Conservation (phyloP, 1,140 invertebrate species). For the Macrosteles quadrilineatus region DNA sequence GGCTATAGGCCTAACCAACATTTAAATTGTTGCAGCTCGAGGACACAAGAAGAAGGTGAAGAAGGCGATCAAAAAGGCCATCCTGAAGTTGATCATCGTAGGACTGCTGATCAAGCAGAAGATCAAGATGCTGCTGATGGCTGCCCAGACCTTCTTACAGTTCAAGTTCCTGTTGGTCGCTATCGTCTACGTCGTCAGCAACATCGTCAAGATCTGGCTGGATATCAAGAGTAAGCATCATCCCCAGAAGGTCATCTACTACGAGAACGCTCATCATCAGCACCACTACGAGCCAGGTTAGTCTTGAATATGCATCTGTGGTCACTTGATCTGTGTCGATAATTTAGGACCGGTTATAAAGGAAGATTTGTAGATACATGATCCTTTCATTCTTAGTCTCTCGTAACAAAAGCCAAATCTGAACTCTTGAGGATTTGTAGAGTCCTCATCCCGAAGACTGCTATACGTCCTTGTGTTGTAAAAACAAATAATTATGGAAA, state of each 20-base stretch:
- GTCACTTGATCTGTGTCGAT: too few species aligned
- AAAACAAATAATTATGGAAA: too few species aligned
- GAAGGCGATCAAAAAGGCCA: slow-evolving; percentile 45
- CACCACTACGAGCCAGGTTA: slow-evolving; percentile 43
- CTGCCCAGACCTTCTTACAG: slow-evolving; percentile 44
- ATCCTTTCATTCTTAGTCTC: too few species aligned
- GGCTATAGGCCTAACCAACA: too few species aligned
- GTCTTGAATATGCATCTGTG: too few species aligned
- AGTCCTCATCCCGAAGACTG: too few species aligned
- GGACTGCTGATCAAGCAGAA: slow-evolving; percentile 45
- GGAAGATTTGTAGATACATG: too few species aligned
- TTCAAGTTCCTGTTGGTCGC: slow-evolving; percentile 43
- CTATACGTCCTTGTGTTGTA: too few species aligned
- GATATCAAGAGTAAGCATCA: slow-evolving; percentile 41
- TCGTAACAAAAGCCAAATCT: too few species aligned
- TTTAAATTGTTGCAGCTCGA: slow-evolving; percentile 35
- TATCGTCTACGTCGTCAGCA: slow-evolving; percentile 42
- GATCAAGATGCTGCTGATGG: slow-evolving; percentile 44
- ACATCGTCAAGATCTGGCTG: slow-evolving; percentile 45
- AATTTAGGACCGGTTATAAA: too few species aligned
- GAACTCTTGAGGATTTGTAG: too few species aligned
- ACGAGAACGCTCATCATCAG: slow-evolving; percentile 45
- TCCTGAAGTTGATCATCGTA: slow-evolving; percentile 44
- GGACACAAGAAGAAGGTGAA: slow-evolving; percentile 46
- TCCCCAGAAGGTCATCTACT: slow-evolving; percentile 44